phyloP scores from a whole-genome alignment of 2,888 invertebrate species.

The Apamea monoglypha region DNA sequence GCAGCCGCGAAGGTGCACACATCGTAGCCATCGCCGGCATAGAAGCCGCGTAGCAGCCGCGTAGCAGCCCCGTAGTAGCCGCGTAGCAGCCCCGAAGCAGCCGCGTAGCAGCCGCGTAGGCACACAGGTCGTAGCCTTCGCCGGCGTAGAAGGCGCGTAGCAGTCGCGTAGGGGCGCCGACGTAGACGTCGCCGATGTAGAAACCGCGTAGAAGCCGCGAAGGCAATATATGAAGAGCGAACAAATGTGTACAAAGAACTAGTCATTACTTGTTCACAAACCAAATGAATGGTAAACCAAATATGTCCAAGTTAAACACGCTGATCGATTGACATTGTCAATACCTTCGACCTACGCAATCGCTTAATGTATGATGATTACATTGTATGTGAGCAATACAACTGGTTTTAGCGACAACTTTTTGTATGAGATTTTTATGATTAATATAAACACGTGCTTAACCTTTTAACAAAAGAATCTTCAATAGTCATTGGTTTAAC shows the following conservation, averaged over 20 bases:
- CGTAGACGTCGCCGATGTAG: not conserved
- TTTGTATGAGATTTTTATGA: slow-evolving; percentile 7
- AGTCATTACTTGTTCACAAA: not conserved
- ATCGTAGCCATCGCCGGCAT: not conserved
- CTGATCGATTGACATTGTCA: slow-evolving; percentile 31
- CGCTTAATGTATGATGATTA: not conserved
- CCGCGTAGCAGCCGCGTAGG: not conserved
- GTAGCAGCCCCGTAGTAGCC: not conserved
- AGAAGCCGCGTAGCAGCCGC: not conserved
- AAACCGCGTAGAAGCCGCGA: not conserved
- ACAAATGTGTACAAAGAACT: not conserved
- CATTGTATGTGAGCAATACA: not conserved
- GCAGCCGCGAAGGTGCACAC: not conserved
- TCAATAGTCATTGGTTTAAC: not conserved
- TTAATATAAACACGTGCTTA: slow-evolving; percentile 2
- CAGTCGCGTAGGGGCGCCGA: not conserved
- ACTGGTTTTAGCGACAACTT: slow-evolving; percentile 22
- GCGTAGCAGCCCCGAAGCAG: not conserved
- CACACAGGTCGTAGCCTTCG: not conserved
- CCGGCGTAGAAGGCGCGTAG: not conserved
- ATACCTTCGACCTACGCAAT: slow-evolving; percentile 13
- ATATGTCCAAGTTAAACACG: slow-evolving; percentile 1
- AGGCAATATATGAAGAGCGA: not conserved
- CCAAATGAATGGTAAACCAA: not conserved
- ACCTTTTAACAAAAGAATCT: slow-evolving; percentile 1